Percentiles rank a stretch among this genome's conserved stretches.
These are phyloP conservation scores for Zosterops hypoxanthus DNA, from an alignment of 2,113 vertebrate species.

Conservation along the genomic window DNA sequence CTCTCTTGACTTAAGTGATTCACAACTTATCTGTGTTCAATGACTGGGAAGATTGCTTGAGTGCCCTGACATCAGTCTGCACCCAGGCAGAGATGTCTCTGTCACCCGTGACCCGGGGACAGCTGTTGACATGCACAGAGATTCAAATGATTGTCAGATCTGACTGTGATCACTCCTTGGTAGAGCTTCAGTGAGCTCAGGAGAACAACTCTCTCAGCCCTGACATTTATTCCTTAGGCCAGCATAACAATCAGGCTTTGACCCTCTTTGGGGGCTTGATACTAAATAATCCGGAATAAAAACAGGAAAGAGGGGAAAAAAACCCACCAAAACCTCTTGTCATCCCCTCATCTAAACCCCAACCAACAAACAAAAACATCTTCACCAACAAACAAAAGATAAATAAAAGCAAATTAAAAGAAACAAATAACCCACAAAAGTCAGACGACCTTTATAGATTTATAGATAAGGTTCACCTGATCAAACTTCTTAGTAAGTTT, in stretches of 20 bases:
- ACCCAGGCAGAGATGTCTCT: neutral
- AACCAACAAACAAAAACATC: neutral
- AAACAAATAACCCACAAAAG: rapidly evolving
- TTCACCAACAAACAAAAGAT: neutral
- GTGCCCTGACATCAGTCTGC: conserved; percentile 31
- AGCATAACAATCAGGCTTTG: neutral
- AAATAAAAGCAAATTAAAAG: neutral
- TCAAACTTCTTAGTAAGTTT: neutral
- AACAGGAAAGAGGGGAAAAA: neutral
- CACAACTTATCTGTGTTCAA: conserved; percentile 34
- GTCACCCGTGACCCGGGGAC: conserved; percentile 10
- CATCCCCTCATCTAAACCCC: neutral
- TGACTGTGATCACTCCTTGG: neutral
- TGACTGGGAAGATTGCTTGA: neutral
- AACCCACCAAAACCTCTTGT: neutral
- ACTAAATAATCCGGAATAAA: neutral
- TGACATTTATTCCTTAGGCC: neutral
- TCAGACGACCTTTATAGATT: rapidly evolving
- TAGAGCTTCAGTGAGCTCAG: neutral
- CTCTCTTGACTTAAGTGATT: neutral
- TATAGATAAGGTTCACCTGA: neutral
- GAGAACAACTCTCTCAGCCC: neutral
- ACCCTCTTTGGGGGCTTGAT: neutral
- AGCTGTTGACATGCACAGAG: conserved; percentile 34
- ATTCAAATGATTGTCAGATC: conserved; percentile 30